Conservation (phyloP, 2,888 invertebrate species). For the Adineta ricciae region DNA sequence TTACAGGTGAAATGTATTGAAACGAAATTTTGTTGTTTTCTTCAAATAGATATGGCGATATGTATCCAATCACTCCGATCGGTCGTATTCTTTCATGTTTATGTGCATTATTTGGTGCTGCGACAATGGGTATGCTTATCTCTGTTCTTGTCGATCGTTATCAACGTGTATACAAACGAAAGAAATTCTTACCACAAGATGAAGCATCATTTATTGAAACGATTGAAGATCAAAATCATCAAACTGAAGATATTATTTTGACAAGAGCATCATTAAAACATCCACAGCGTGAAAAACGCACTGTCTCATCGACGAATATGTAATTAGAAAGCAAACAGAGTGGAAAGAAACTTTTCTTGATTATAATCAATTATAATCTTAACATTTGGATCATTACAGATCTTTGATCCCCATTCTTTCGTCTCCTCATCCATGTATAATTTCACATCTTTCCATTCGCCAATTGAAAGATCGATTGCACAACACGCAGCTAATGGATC, state of each 20-base stretch:
- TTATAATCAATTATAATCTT: neutral
- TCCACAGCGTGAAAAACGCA: too few species aligned
- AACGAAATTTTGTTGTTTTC: too few species aligned
- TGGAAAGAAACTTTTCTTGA: neutral
- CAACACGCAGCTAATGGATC: neutral
- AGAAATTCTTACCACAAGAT: neutral
- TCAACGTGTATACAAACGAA: neutral
- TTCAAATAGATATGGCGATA: too few species aligned
- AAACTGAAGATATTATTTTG: too few species aligned
- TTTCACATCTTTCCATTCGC: neutral
- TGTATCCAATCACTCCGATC: neutral
- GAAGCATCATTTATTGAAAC: too few species aligned
- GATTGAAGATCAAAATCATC: too few species aligned
- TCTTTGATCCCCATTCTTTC: neutral
- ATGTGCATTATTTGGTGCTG: neutral
- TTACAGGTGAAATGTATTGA: too few species aligned
- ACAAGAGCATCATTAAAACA: too few species aligned
- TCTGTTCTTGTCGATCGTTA: constrained; percentile 1
- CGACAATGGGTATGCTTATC: neutral
- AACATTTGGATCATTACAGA: neutral
- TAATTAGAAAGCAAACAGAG: neutral
- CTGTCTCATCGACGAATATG: too few species aligned
- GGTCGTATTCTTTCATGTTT: neutral
- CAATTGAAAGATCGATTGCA: neutral
- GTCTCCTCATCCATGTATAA: neutral